Conservation (phyloP, 1,140 invertebrate genomes). For the Cotesia chilonis region DNA sequence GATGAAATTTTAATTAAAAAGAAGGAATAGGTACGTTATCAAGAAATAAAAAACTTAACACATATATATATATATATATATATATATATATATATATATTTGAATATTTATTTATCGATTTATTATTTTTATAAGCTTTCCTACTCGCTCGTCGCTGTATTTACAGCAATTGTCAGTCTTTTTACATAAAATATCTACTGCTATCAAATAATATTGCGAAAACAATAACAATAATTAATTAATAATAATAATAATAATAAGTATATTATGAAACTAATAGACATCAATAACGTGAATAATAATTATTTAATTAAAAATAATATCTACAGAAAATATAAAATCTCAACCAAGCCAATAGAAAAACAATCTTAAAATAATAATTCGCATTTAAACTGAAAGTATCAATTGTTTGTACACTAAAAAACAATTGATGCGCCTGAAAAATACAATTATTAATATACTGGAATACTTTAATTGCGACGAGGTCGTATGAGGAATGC, state of each 20-base stretch:
- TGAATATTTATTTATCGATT: constrained; percentile 35
- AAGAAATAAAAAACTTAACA: too few species aligned
- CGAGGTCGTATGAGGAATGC: constrained; percentile 55
- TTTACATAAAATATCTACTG: constrained; percentile 55
- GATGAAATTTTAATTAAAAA: too few species aligned
- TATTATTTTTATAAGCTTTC: constrained; percentile 18
- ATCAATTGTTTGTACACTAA: constrained; percentile 9
- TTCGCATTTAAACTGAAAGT: neutral
- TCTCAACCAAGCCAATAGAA: constrained; percentile 21
- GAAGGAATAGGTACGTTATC: too few species aligned
- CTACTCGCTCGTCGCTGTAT: constrained; percentile 49
- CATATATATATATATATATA: too few species aligned
- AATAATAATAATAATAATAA: too few species aligned
- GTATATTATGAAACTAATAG: too few species aligned
- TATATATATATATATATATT: constrained; percentile 40
- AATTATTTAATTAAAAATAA: constrained; percentile 34
- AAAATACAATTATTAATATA: neutral
- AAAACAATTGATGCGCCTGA: constrained; percentile 3
- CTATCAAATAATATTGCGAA: constrained; percentile 37
- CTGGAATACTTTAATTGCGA: constrained; percentile 25
- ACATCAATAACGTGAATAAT: neutral
- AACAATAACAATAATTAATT: constrained; percentile 54
- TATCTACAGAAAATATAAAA: constrained; percentile 44
- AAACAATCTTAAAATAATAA: constrained; percentile 4
- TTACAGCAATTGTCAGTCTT: constrained; percentile 64